Conservation (phyloP, 1,140 invertebrate genomes). For the Drosophila sproati region DNA sequence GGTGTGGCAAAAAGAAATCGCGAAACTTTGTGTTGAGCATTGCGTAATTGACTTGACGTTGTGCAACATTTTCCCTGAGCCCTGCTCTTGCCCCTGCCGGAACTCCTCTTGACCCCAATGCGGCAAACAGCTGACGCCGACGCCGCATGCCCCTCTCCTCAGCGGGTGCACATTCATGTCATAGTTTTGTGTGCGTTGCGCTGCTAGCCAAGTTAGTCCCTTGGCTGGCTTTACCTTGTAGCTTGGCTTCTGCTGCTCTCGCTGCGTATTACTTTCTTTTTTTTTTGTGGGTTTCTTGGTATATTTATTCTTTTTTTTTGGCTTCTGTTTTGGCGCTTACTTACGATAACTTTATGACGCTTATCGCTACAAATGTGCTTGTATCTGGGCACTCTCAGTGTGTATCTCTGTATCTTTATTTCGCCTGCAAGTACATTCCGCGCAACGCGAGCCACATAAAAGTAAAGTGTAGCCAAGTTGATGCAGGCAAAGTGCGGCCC, state of each 20-base stretch:
- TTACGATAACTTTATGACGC: constrained; percentile 83
- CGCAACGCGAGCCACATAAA: constrained; percentile 67
- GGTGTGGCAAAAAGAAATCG: constrained; percentile 40
- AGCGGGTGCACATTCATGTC: constrained; percentile 43
- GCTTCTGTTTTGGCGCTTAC: constrained; percentile 72
- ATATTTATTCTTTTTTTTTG: constrained; percentile 36
- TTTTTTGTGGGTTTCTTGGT: not conserved
- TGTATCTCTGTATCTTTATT: constrained; percentile 80
- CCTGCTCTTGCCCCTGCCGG: constrained; percentile 26
- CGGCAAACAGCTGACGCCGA: not conserved
- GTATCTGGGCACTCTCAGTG: constrained; percentile 66
- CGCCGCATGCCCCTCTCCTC: not conserved
- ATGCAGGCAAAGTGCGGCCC: constrained; percentile 40
- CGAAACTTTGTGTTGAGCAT: constrained; percentile 58
- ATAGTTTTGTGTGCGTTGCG: constrained; percentile 56
- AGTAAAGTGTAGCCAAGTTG: constrained; percentile 82
- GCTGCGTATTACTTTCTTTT: constrained; percentile 7
- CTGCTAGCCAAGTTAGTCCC: constrained; percentile 24
- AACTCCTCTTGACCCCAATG: not conserved
- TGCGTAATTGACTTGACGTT: constrained; percentile 73
- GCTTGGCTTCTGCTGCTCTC: constrained; percentile 36
- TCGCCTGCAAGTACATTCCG: constrained; percentile 76
- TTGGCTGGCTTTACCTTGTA: constrained; percentile 57
- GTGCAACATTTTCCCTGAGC: constrained; percentile 44
- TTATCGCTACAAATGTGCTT: constrained; percentile 83